Conservation (phyloP, 2,888 invertebrate genomes). For the Polyploca ridens region DNA sequence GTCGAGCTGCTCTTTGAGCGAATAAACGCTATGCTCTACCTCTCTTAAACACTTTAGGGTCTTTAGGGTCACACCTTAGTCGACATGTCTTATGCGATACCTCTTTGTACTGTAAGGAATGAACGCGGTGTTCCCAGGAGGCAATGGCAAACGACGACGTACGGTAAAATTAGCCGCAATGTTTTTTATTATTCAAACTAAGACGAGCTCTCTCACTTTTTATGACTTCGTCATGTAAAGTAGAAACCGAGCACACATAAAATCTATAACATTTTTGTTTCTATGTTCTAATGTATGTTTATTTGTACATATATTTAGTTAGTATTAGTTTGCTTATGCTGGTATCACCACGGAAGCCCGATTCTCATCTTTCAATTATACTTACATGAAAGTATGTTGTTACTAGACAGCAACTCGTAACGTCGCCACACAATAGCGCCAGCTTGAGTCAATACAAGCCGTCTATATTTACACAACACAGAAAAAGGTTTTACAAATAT, state of each 20-base stretch:
- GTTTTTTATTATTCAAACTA: slow-evolving; percentile 37
- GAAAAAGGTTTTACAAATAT: slow-evolving; percentile 57
- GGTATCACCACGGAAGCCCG: slow-evolving; percentile 14
- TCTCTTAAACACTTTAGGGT: too few relatives aligned
- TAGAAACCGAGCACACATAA: too few relatives aligned
- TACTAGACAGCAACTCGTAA: slow-evolving; percentile 16
- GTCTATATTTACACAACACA: slow-evolving; percentile 61
- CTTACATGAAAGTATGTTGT: slow-evolving; percentile 27
- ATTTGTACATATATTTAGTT: background rate
- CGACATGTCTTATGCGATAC: slow-evolving; percentile 44
- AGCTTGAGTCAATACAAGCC: slow-evolving; percentile 59
- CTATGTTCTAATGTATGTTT: background rate
- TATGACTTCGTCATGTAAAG: background rate
- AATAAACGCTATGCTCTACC: too few relatives aligned
- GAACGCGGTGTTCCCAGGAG: slow-evolving; percentile 41
- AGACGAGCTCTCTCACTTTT: background rate
- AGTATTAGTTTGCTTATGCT: background rate
- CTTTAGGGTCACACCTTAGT: slow-evolving; percentile 35
- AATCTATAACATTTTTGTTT: background rate
- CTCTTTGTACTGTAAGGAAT: slow-evolving; percentile 54
- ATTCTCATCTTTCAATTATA: slow-evolving; percentile 21
- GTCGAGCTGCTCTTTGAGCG: too few relatives aligned
- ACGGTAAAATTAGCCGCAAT: slow-evolving; percentile 46
- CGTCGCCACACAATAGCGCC: slow-evolving; percentile 57
- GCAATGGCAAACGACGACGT: slow-evolving; percentile 35